Evolutionary conservation across 2,888 invertebrate species (phyloP), one percentile per base, ranked within the genome.

Genomic region (Hypolimnas misippus): DNA sequence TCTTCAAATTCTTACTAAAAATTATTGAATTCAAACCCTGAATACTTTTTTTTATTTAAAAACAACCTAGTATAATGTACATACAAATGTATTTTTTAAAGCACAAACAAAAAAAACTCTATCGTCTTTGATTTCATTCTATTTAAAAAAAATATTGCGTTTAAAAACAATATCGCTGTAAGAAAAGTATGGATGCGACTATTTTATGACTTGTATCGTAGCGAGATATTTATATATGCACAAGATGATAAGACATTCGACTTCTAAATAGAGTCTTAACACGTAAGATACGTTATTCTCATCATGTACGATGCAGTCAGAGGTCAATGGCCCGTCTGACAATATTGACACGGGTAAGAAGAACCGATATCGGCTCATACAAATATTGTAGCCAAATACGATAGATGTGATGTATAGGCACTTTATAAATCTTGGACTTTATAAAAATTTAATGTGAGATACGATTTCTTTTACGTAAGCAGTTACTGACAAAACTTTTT

Each of bases 351-450:
- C 76, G 69, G 68, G 70, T 78, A 77, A 82, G 82, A 82, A 77
- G 83, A 86, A 73, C 72, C 77, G 87, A 87, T 89, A 89, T 86
- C 86, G 78, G 71, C 73, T 73, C 79, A 74, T 73, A 82, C 87
- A 89, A 89, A 89, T 79, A 89, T 76, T 78, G 79, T 82, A 79
- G 73, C 83, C 85, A 85, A 87, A 88, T 79, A 84, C 71, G 79
- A 81, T 83, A 81, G 76, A 77, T 74, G 76, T 68, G 73, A 70
- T 70, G 73, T 60, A 70, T 66, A 70, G 55, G 60, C 59, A 29
- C 4, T 60, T 64, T 65, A 51, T 46, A 46, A n/a, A 19, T 14
- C 21, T 46, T 25, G n/a, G 46, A 21, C 6, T 5, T 25, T n/a
- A 46, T 46, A 19, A n/a, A 46, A 19, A n/a, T 19, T 42, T 42